Base-by-base conservation (phyloP, 2,113 vertebrate species). In the Scolopax mira region DNA sequence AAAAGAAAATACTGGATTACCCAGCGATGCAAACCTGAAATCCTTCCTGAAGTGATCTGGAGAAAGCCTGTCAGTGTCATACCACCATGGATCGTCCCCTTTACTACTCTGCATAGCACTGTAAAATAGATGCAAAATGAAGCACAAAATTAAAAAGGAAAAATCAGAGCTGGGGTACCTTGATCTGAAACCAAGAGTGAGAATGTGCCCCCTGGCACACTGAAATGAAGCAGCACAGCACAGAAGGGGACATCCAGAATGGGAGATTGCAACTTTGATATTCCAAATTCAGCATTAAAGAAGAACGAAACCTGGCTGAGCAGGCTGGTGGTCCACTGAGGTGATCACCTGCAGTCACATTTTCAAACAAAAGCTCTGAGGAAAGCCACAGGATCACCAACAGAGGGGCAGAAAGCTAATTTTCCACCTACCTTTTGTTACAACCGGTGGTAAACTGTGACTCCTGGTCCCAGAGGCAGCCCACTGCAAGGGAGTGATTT, bases 331-430 rank as follows among this genome's bases (percentile, higher is more conserved):
- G 48, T 71, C 64, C 28, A 7, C 24, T 72, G 62, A 37, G 61
- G 52, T 71, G 52, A 85, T 84, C 70, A 72, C 52, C 54, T n/a
- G 44, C 80, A 75, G 78, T 22, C 1, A 0, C 10, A 1, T 75
- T 92, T 89, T 71, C 61, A 79, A 90, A 74, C 70, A 86, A 48
- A 88, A 84, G 60, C 77, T 78, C 35, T 60, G 72, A 78, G 86
- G 55, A 88, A 90, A 93, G 65, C 39, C 41, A 31, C 33, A 42
- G 44, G 30, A 52, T 86, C 60, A 67, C 77, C 33, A 48, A 10
- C 41, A 49, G 78, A 85, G 39, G 73, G 70, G 30, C 30, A 67
- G 64, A 62, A 80, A 90, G 57, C 39, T 92, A 17, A 52, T 84
- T 89, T 94, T 48, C 66, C 37, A 81, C 70, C 65, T 74, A 30